A percentile compares a stretch with the other conserved stretches of the same genome.
These are phyloP conservation scores for Polydrusus tereticollis DNA, from an alignment of 2,888 invertebrate species.

Conservation along the genomic window DNA sequence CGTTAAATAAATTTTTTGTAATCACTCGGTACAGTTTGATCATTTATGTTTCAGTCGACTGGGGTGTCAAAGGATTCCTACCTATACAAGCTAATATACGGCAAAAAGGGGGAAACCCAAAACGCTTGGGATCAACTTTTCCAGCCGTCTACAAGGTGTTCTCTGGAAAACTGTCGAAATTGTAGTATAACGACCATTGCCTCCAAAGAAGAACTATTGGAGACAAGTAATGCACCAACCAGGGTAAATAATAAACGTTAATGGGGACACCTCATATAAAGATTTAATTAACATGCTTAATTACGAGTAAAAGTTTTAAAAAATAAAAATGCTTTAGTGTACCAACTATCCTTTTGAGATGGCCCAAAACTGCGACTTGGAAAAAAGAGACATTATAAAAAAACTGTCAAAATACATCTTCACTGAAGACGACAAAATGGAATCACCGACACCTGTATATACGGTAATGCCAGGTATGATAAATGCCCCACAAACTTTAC, in stretches of 20 bases:
- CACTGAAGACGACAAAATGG: constrained; percentile 27
- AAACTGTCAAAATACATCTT: constrained; percentile 48
- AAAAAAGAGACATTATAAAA: constrained; percentile 5
- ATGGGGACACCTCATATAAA: no score
- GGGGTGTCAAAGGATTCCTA: constrained; percentile 52
- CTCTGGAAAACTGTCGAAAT: constrained; percentile 26
- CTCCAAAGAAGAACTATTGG: not conserved
- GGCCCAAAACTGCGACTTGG: not conserved
- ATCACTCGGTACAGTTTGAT: no score
- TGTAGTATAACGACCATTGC: not conserved
- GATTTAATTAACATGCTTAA: no score
- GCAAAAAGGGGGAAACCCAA: constrained; percentile 46
- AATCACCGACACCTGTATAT: constrained; percentile 25
- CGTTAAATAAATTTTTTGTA: no score
- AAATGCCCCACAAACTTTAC: not conserved
- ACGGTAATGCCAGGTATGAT: constrained; percentile 57
- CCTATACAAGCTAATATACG: constrained; percentile 54
- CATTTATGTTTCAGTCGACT: constrained; percentile 18
- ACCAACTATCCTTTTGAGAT: not conserved
- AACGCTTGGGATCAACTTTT: constrained; percentile 54
- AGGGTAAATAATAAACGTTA: no score
- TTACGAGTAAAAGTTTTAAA: no score
- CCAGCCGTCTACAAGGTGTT: constrained; percentile 46
- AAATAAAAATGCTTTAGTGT: no score
- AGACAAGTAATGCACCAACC: not conserved